Percentiles rank a stretch among this genome's conserved stretches.
Evolutionary conservation across 1,140 invertebrate species (phyloP).

Genomic region (Metopolophium dirhodum): DNA sequence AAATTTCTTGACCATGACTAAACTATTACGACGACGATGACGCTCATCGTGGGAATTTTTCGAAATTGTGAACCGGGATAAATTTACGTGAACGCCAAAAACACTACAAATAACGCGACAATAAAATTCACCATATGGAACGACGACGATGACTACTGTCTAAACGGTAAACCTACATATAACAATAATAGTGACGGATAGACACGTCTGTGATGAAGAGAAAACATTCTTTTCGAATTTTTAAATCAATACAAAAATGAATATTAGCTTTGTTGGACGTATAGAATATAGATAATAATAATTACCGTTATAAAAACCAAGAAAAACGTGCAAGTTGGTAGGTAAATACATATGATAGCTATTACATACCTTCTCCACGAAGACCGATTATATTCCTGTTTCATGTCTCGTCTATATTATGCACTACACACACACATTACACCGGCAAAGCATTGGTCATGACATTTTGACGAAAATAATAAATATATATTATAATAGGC

Average conservation of each 20-base stretch:
- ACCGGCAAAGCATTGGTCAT: background rate
- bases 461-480: background rate
- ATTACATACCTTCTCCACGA: constrained; percentile 40
- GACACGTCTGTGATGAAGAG: background rate
- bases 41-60: background rate
- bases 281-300: background rate
- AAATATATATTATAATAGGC: background rate
- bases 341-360: background rate
- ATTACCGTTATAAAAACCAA: background rate
- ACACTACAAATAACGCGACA: background rate
- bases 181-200: background rate
- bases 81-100: background rate
- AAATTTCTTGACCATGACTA: background rate
- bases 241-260: background rate
- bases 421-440: background rate
- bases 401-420: constrained; percentile 5
- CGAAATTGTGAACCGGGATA: background rate
- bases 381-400: constrained; percentile 53
- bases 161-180: background rate
- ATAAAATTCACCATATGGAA: constrained; percentile 8
- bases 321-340: background rate
- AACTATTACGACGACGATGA: background rate
- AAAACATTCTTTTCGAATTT: background rate
- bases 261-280: background rate
- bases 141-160: background rate